These are phyloP conservation scores for Scaptomyza polygonia DNA, from an alignment of 2,888 invertebrate genomes.

Conservation along the genomic window DNA sequence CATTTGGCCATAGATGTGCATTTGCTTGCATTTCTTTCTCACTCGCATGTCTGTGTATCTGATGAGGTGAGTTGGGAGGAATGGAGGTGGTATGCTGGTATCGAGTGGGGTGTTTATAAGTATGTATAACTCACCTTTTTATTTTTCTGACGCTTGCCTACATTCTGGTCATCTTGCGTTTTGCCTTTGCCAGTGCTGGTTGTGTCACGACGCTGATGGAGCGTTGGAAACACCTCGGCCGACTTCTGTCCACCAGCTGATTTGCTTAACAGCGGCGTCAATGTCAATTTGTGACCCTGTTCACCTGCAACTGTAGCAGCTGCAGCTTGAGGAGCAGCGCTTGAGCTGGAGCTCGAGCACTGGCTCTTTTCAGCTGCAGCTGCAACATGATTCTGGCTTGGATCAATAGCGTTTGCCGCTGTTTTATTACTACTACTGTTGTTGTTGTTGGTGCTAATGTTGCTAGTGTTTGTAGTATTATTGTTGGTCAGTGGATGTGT, in stretches of 20 bases:
- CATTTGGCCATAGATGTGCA: slow-evolving; percentile 2
- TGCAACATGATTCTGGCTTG: slow-evolving; percentile 37
- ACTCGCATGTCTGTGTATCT: not conserved
- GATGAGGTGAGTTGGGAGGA: slow-evolving; percentile 1
- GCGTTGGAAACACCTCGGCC: slow-evolving; percentile 37
- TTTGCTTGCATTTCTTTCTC: slow-evolving; percentile 6
- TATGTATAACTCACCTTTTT: slow-evolving; percentile 62
- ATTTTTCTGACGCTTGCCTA: slow-evolving; percentile 73
- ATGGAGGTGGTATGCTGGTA: not conserved
- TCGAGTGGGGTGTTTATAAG: not conserved
- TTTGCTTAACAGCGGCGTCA: slow-evolving; percentile 36
- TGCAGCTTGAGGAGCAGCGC: slow-evolving; percentile 5
- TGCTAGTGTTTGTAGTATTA: slow-evolving; percentile 18
- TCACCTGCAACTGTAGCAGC: not conserved
- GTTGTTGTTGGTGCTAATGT: slow-evolving; percentile 1
- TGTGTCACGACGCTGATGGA: slow-evolving; percentile 49
- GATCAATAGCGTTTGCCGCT: slow-evolving; percentile 13
- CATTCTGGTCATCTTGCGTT: slow-evolving; percentile 72
- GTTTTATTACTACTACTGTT: slow-evolving; percentile 11
- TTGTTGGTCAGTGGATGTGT: slow-evolving; percentile 36
- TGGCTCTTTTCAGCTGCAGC: slow-evolving; percentile 29
- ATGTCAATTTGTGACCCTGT: slow-evolving; percentile 30
- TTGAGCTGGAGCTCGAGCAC: slow-evolving; percentile 3
- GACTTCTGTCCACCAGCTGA: slow-evolving; percentile 30
- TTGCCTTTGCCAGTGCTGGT: slow-evolving; percentile 65